Evolutionary conservation across 2,113 vertebrate genomes (phyloP), one percentile per base, ranked within the genome.

Genomic region (Strigops habroptila): DNA sequence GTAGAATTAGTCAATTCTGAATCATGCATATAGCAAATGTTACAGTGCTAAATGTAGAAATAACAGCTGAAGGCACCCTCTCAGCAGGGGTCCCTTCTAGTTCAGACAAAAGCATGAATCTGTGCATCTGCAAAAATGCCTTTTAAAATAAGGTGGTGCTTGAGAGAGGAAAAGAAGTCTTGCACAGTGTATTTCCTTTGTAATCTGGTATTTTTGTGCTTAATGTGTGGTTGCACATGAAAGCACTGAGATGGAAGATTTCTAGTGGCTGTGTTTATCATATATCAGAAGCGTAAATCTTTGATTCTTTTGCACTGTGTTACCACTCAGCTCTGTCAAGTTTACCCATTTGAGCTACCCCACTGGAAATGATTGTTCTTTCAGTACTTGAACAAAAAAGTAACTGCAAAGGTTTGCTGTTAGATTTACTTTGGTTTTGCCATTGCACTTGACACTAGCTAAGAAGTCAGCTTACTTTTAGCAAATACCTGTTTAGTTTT

Each of bases 371-470:
- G 28, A 65, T 39, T 30, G 65, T 52, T 79, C 70, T 30, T 64
- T 27, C 27, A 15, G 28, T 21, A 8, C 63, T 39, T 8, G 60
- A 51, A 27, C 1, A 6, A 71, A 49, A 25, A 65, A 69, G 25
- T 6, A 31, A 5, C 74, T 14, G 0, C 49, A 6, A 2, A 60
- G 81, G 41, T 22, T 19, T 82, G 52, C 60, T 17, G 6, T 62
- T 27, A 60, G 86, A 7, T 57, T 46, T 25, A 23, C 35, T 63
- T 4, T 18, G 18, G 18, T n/a, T 52, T 68, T 52, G 70, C 67
- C 0, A 0, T 6, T 10, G 39, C 39, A 4, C 88, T 68, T 35
- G 28, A 41, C 22, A 0, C n/a, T 6, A 0, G 46, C 39, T 27
- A 39, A 3, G 46, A 3, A 63, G 24, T 18, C 3, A 7, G 1